Base-by-base conservation (phyloP, 2,113 vertebrate genomes). In the Chrysemys picta region DNA sequence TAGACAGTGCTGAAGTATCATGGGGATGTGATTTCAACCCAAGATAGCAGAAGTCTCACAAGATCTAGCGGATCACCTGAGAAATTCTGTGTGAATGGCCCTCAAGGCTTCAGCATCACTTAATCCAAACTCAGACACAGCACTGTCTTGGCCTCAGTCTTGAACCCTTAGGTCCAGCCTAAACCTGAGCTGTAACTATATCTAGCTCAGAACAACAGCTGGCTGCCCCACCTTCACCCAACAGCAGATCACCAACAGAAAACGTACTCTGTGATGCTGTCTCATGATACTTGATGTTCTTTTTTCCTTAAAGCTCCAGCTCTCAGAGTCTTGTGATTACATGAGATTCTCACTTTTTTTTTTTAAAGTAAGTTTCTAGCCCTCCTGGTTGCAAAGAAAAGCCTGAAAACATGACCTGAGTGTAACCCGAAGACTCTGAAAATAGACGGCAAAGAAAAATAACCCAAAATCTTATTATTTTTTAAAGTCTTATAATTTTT, bases 191-290 rank as follows among this genome's bases (percentile, higher is more conserved):
- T 38, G 19, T 42, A 38, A 22, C n/a, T 5, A 9, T 22, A 14
- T 0, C 0, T 12, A 31, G 80, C 29, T 88, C 81, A 21, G 50
- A 27, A 81, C 1, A 8, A 54, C n/a, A 12, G 2, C 54, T 78
- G 38, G 27, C 45, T 57, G 50, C 13, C 42, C 6, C 27, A 75
- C 8, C 81, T 89, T 47, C 57, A 65, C 31, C 52, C n/a, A 14
- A 3, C 17, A 84, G 75, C 53, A 16, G 1, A 89, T 75, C 16
- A 0, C 42, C 38, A 25, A 42, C 38, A 82, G 22, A 84, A 93
- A 45, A 83, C 14, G 50, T 0, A 47, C 6, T 49, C 80, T 57
- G 79, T 22, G 65, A 38, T 31, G 3, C n/a, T 8, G 24, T 25
- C 24, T 42, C 72, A 42, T 45, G 22, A 69, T 9, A 69, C 62